These are phyloP conservation scores for Lepidurus apus DNA, from an alignment of 1,140 invertebrate species.

Conservation along the genomic window DNA sequence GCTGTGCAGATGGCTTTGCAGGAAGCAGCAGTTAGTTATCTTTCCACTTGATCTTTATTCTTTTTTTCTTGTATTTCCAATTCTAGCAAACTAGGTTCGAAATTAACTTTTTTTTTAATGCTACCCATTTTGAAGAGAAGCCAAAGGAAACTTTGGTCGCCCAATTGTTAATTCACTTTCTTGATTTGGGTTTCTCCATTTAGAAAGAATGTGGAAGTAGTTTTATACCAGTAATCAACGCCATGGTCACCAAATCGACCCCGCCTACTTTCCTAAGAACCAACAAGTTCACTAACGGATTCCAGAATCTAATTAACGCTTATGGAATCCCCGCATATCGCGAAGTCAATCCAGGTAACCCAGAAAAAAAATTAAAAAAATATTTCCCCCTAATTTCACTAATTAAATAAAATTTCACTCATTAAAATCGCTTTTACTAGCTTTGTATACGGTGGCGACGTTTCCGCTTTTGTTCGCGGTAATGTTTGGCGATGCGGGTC, in stretches of 20 bases:
- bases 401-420: constrained; percentile 2
- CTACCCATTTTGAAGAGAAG: neutral
- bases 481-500: constrained; percentile 97
- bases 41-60: neutral
- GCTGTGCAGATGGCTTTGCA: constrained; percentile 80
- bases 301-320: constrained; percentile 91
- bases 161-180: too few species aligned
- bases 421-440: constrained; percentile 45
- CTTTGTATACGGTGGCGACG: constrained; percentile 89
- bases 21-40: constrained; percentile 48
- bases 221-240: constrained; percentile 90
- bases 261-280: constrained; percentile 93
- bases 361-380: neutral
- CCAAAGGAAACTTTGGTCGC: neutral
- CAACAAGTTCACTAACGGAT: constrained; percentile 93
- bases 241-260: constrained; percentile 78
- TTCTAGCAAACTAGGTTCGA: neutral
- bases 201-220: constrained; percentile 83
- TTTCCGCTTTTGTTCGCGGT: constrained; percentile 97
- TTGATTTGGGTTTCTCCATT: constrained; percentile 38
- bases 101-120: constrained; percentile 20
- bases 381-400: neutral
- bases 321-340: constrained; percentile 92
- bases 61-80: neutral
- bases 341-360: constrained; percentile 77